Conservation (phyloP, 2,888 invertebrate species). For the Lissonota sp. region DNA sequence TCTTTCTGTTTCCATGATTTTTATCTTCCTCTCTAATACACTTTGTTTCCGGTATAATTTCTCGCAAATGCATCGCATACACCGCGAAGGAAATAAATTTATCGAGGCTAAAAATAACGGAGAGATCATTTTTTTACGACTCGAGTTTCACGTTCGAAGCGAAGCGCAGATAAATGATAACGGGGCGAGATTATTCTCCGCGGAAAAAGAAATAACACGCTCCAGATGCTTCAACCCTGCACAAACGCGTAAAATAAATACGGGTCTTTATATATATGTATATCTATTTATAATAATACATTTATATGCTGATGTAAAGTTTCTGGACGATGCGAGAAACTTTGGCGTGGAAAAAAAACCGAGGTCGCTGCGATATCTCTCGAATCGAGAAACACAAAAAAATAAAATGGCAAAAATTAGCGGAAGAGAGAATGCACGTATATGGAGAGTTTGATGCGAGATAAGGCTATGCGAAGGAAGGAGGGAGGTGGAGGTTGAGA, state of each 20-base stretch:
- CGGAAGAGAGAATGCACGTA: background rate
- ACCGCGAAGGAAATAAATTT: background rate
- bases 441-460: background rate
- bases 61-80: background rate
- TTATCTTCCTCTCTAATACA: background rate
- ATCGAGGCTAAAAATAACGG: slow-evolving; percentile 1
- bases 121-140: slow-evolving; percentile 1
- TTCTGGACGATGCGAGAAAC: too few relatives aligned
- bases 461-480: background rate
- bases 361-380: too few relatives aligned
- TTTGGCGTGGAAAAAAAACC: too few relatives aligned
- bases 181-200: background rate
- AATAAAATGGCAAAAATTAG: background rate
- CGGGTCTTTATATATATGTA: too few relatives aligned
- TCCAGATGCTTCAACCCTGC: too few relatives aligned
- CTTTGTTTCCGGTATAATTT: slow-evolving; percentile 20
- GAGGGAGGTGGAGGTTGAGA: background rate
- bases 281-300: too few relatives aligned
- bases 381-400: too few relatives aligned
- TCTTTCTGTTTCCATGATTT: slow-evolving; percentile 8
- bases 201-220: background rate
- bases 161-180: slow-evolving; percentile 7
- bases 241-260: too few relatives aligned
- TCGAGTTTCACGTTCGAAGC: background rate
- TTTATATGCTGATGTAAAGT: too few relatives aligned